Conservation (phyloP, 1,140 invertebrate genomes). For the Ephestia elutella region DNA sequence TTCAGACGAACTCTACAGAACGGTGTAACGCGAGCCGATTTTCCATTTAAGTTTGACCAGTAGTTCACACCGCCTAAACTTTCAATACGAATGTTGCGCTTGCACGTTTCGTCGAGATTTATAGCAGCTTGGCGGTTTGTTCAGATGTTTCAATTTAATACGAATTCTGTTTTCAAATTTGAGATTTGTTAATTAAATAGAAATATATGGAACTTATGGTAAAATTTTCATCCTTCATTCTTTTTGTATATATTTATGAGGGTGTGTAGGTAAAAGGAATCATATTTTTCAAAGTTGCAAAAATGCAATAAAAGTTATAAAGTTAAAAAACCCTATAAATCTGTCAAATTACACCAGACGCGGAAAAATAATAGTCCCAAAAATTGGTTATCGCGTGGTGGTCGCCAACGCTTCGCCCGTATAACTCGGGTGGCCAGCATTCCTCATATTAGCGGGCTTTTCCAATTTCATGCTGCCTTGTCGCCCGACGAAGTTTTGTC, state of each 20-base stretch:
- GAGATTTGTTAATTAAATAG: no score
- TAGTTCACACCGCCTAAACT: background rate
- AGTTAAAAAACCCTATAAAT: no score
- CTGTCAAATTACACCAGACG: no score
- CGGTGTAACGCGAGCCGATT: background rate
- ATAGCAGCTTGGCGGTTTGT: background rate
- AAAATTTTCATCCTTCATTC: no score
- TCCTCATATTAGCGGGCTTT: background rate
- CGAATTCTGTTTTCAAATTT: no score
- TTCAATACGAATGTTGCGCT: background rate
- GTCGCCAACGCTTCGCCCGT: background rate
- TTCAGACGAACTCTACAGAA: background rate
- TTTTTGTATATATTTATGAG: no score
- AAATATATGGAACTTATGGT: no score
- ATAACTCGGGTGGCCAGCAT: background rate
- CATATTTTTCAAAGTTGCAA: no score
- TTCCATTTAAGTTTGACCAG: constrained; percentile 1
- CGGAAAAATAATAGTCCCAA: no score
- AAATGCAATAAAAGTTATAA: no score
- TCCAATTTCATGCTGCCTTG: background rate
- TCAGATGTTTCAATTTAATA: background rate
- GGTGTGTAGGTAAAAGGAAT: no score
- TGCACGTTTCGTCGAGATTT: background rate
- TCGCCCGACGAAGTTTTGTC: background rate
- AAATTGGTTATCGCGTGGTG: no score